These are phyloP conservation scores for Gorsachius goisagi DNA, from an alignment of 2,113 vertebrate genomes.

Conservation along the genomic window DNA sequence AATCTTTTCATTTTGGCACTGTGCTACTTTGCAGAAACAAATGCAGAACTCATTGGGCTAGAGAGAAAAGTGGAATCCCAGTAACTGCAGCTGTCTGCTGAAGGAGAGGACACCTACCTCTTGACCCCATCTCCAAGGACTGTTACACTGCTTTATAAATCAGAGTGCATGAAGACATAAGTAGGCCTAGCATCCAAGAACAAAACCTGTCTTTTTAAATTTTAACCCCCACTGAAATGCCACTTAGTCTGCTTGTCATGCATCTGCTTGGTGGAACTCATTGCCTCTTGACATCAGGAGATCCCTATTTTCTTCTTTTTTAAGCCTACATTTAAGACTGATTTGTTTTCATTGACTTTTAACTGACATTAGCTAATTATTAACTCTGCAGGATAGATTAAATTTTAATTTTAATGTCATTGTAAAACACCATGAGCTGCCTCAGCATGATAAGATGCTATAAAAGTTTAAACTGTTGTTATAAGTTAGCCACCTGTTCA, in stretches of 20 bases:
- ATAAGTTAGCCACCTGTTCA: slow-evolving; percentile 69
- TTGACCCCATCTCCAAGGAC: neutral
- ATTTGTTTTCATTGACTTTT: slow-evolving; percentile 69
- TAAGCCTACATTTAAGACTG: slow-evolving; percentile 34
- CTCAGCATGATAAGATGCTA: slow-evolving; percentile 57
- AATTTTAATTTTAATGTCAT: slow-evolving; percentile 75
- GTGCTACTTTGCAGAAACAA: neutral
- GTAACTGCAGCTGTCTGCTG: neutral
- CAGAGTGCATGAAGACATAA: neutral
- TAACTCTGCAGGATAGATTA: slow-evolving; percentile 67
- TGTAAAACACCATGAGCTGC: slow-evolving; percentile 60
- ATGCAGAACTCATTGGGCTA: neutral
- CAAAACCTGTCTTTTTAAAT: neutral
- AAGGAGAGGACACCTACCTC: neutral
- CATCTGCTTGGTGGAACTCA: neutral
- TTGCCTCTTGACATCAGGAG: slow-evolving; percentile 3
- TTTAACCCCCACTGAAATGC: neutral
- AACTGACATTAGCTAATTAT: slow-evolving; percentile 72
- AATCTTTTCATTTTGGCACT: neutral
- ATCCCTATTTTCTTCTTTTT: neutral
- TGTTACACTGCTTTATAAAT: neutral
- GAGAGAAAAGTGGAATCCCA: neutral
- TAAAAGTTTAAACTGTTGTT: slow-evolving; percentile 68
- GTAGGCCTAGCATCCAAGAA: neutral
- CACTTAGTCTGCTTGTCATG: neutral